Conservation (phyloP, 1,140 invertebrate species). For the Callitettix versicolor region DNA sequence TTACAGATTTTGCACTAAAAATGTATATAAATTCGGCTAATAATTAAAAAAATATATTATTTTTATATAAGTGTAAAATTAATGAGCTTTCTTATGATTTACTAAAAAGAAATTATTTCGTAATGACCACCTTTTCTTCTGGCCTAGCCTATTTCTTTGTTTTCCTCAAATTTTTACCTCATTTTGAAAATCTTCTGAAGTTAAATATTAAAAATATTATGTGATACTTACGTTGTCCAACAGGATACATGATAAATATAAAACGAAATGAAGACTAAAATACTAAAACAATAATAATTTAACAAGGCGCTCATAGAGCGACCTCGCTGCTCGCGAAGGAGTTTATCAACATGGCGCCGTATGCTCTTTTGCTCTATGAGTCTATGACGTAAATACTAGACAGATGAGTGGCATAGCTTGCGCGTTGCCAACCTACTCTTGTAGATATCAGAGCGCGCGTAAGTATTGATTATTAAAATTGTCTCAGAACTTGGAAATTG, state of each 20-base stretch:
- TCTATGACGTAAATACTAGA: conserved; percentile 7
- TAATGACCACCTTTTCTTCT: too few species aligned
- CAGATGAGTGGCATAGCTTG: not conserved
- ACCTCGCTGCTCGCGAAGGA: conserved; percentile 10
- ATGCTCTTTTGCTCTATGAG: not conserved
- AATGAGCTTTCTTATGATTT: too few species aligned
- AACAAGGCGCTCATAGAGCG: conserved; percentile 14
- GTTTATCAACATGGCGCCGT: conserved; percentile 22
- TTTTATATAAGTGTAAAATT: too few species aligned
- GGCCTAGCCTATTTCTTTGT: not conserved
- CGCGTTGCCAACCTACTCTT: not conserved
- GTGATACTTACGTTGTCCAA: conserved; percentile 42
- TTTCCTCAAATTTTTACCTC: not conserved
- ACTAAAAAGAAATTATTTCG: too few species aligned
- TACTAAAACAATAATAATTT: conserved; percentile 7
- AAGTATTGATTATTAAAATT: too few species aligned
- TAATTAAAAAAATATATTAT: too few species aligned
- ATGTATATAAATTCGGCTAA: too few species aligned
- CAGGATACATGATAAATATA: conserved; percentile 38
- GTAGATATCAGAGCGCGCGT: not conserved
- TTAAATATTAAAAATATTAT: not conserved
- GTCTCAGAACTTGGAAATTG: too few species aligned
- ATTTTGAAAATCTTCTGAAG: too few species aligned
- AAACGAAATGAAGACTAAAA: not conserved
- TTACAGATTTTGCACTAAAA: too few species aligned